Base-by-base conservation (phyloP, 2,888 invertebrate species). In the Pogonocherus hispidulus region DNA sequence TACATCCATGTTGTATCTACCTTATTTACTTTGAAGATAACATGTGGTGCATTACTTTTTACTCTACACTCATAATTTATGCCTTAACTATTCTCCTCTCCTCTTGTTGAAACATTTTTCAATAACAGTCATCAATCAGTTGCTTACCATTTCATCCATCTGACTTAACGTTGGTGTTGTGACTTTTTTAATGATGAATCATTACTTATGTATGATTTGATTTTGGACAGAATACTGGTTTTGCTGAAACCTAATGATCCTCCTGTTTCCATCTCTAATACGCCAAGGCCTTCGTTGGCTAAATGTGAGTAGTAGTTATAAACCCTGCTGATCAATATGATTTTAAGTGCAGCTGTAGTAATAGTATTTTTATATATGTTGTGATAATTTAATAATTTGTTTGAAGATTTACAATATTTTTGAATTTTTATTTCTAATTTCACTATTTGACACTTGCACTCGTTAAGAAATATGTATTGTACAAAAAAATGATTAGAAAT, bases 251-350 rank as follows among this genome's bases (percentile, higher is more conserved):
- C 72, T 20, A 73, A 73, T 63, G 76, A 75, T 65, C 74, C 60
- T 47, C 65, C 70, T 16, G 68, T 76, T 47, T 74, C 74, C 67
- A 73, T 76, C 67, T 66, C 78, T 41, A 78, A 67, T 57, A 77
- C 76, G 55, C 78, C 77, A 68, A 76, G 77, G 59, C 69, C 76
- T 11, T 77, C 77, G 41, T 63, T 78, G 60, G 67, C 72, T 66
- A 78, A 77, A 60, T 70, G 63, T 64, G 76, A 75, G 51, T 76
- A 72, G 56, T 14, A 41, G 9, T 9, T 19, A 23, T 23, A 4
- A 11, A 9, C 23, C 27, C 6, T 14, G 16, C 3, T 32, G 52
- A 52, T 27, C 52, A 8, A 52, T 32, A 41, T 1, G 2, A 19
- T 8, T 23, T 19, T 19, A 11, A 4, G 27, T 32, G 27, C 49